Conservation (phyloP, 1,140 invertebrate species). For the Bombyx mori region ASM3026992v2 NC_085107.1:11288501-11289000, state of each 20-base stretch:
- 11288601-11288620: background rate
- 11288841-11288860: conserved; percentile 69
- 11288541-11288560: conserved; percentile 65
- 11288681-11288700: too few relatives aligned
- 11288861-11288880: conserved; percentile 76
- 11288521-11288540: conserved; percentile 59
- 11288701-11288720: background rate
- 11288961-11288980: conserved; percentile 78
- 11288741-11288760: background rate
- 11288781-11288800: conserved; percentile 23
- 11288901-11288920: conserved; percentile 63
- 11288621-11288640: conserved; percentile 9
- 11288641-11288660: too few relatives aligned
- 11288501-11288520: conserved; percentile 65
- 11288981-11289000: conserved; percentile 79
- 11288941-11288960: conserved; percentile 79
- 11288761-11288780: conserved; percentile 1
- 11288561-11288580: conserved; percentile 45
- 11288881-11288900: conserved; percentile 71
- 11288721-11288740: background rate
- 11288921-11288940: conserved; percentile 69
- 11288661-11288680: too few relatives aligned
- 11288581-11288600: conserved; percentile 19
- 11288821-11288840: conserved; percentile 60
- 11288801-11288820: conserved; percentile 47